Percentiles rank a stretch among this genome's conserved stretches.
phyloP scores from a whole-genome alignment of 2,113 vertebrate species.

The Gymnogyps californianus region DNA sequence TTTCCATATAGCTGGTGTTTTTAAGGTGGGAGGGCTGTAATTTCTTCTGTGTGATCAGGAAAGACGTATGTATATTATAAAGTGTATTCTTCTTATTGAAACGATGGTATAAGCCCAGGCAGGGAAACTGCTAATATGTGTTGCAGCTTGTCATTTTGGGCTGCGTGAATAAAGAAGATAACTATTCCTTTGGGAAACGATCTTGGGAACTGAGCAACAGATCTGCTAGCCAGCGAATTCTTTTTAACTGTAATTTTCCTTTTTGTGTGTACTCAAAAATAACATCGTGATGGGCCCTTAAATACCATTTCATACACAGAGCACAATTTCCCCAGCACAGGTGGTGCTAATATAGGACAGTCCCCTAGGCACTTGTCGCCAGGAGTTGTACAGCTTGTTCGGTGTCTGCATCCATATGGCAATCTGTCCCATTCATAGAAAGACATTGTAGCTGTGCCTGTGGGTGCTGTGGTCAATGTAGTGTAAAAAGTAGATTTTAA shows the following conservation, averaged over 20 bases:
- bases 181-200: constrained; percentile 66
- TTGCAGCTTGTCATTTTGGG: constrained; percentile 69
- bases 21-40: background rate
- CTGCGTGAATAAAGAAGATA: constrained; percentile 63
- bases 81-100: constrained; percentile 62
- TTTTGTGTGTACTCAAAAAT: constrained; percentile 68
- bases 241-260: constrained; percentile 69
- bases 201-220: constrained; percentile 68
- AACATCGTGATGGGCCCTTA: constrained; percentile 65
- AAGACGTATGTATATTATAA: constrained; percentile 11
- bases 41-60: constrained; percentile 21
- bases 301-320: constrained; percentile 66
- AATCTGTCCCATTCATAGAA: constrained; percentile 80
- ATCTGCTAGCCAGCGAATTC: constrained; percentile 67
- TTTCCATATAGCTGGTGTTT: background rate
- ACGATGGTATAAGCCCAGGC: constrained; percentile 51
- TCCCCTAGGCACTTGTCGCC: constrained; percentile 90
- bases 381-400: constrained; percentile 88
- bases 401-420: constrained; percentile 89
- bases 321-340: constrained; percentile 80
- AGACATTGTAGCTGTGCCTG: constrained; percentile 73
- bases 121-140: constrained; percentile 65
- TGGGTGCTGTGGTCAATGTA: constrained; percentile 74
- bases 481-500: constrained; percentile 74
- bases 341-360: constrained; percentile 89